Conservation (phyloP, 2,888 invertebrate species). For the Timema cristinae region DNA sequence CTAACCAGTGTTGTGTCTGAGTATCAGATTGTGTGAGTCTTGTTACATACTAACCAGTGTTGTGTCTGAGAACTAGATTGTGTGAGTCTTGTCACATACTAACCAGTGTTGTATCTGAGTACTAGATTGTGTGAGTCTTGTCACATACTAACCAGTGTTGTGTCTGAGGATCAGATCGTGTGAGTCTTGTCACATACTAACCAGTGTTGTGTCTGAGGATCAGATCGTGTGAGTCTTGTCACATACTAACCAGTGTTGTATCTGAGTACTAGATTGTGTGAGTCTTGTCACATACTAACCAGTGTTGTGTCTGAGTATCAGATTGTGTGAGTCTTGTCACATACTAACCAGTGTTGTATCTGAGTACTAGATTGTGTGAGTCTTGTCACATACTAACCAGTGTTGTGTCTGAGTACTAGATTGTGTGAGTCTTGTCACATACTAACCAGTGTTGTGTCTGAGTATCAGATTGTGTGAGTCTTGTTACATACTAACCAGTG, state of each 20-base stretch:
- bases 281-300: conserved; percentile 40
- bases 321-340: conserved; percentile 36
- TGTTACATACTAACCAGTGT: conserved; percentile 48
- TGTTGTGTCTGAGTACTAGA: conserved; percentile 55
- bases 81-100: conserved; percentile 28
- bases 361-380: conserved; percentile 45
- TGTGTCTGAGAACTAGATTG: conserved; percentile 52
- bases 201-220: conserved; percentile 59
- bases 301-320: conserved; percentile 57
- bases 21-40: conserved; percentile 41
- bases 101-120: conserved; percentile 59
- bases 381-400: conserved; percentile 43
- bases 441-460: conserved; percentile 56
- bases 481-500: conserved; percentile 47
- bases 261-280: conserved; percentile 48
- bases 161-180: conserved; percentile 52
- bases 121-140: conserved; percentile 40
- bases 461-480: conserved; percentile 45
- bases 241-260: conserved; percentile 53
- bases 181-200: conserved; percentile 32
- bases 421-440: conserved; percentile 35
- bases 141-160: conserved; percentile 50
- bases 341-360: conserved; percentile 55
- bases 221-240: conserved; percentile 37
- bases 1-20: conserved; percentile 58